Base-by-base conservation (phyloP, 2,113 vertebrate genomes). In the Cephalopholis sonnerati region DNA sequence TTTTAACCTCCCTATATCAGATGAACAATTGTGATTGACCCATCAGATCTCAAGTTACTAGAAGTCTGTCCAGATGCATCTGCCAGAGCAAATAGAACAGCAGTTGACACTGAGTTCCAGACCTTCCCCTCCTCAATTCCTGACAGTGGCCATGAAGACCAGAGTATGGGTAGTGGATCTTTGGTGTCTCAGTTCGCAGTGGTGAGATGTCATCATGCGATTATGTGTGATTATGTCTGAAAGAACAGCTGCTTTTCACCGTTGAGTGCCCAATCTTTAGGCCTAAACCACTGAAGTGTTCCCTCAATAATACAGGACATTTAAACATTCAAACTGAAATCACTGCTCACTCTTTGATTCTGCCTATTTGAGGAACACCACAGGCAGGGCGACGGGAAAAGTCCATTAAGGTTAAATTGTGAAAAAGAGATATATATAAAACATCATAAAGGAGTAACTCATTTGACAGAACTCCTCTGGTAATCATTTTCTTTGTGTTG, bases 401-500 rank as follows among this genome's bases (percentile, higher is more conserved):
- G 59, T 32, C 13, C 5, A 13, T 57, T 24, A 44, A 46, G 58
- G 61, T 57, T 63, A 12, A 62, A 36, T 27, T 27, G 44, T 39
- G 1, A 32, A 61, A 50, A 57, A 73, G 9, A 7, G 22, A 53
- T 67, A 65, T 7, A 25, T 29, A 67, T 55, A 72, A 13, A 79
- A 62, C 55, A 73, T 71, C 4, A 67, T 81, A 36, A 70, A 83
- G 46, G 55, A 65, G 71, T 63, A 32, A 50, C 61, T 78, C 67
- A 39, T 88, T 89, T 82, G 66, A 71, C 41, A 50, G 36, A 58
- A 83, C 48, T 85, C 72, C 81, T 72, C 2, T 27, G 73, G 79
- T 88, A 85, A 94, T 87, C 59, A 83, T 79, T 83, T 80, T 76
- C 83, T 87, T 85, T 89, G 84, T 84, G 86, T 59, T 72, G 71